Evolutionary conservation across 2,888 invertebrate genomes (phyloP), one percentile per base, ranked within the genome.

Genomic region (Rhogogaster chlorosoma): DNA sequence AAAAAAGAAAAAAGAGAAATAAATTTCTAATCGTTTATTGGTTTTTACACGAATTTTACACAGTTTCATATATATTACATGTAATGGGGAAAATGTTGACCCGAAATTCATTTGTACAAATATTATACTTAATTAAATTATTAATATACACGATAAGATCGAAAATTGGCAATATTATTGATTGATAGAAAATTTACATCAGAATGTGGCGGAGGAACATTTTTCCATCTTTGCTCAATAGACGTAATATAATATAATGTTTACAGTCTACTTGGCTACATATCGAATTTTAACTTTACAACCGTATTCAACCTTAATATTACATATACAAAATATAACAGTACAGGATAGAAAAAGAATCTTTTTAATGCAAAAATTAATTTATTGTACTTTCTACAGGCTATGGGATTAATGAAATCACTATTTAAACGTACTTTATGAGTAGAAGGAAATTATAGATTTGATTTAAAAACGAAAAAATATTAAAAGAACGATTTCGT

Each of bases 11-110:
- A 38, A 22, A n/a, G n/a, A n/a, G n/a, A n/a, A n/a, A 15, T 29
- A 53, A 53, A 57, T 45, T 42, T 49, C 70, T 67, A 70, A 83
- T 83, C 9, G 71, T 70, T 83, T 70, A 83, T 84, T 78, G 67
- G 32, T 78, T 84, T 84, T 84, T 84, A 84, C 77, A 77, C 61
- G 67, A 84, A 67, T 77, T 84, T 78, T 84, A 64, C 64, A 84
- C 77, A 45, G 84, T 78, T 84, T 64, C 71, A 84, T 84, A 75
- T 84, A 75, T n/a, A 15, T 67, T 61, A 70, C 9, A 64, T 26
- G 38, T n/a, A 70, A 83, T 22, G 36, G 38, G 38, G 61, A 70
- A 36, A 42, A 42, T 42, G n/a, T 73, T 73, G 22, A 73, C 73
- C 53, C 49, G 32, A 29, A 36, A 77, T 77, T 53, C 12, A 77